Conservation (phyloP, 1,140 invertebrate genomes). For the Drosophila serrata region DNA sequence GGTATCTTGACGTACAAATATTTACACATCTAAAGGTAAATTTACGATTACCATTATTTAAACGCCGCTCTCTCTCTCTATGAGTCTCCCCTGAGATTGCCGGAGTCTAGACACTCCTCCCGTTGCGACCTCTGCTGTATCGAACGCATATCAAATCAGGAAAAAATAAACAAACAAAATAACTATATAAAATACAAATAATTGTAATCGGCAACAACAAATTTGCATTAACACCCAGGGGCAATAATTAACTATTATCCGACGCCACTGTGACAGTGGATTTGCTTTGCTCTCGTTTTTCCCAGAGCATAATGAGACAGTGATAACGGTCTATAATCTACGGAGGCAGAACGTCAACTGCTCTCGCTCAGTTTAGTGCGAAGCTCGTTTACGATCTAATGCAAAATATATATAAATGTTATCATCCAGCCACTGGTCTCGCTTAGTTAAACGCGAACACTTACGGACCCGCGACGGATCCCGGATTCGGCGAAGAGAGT, state of each 20-base stretch:
- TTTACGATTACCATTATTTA: slow-evolving; percentile 11
- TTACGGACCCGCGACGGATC: slow-evolving; percentile 10
- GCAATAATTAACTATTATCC: slow-evolving; percentile 21
- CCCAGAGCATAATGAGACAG: slow-evolving; percentile 37
- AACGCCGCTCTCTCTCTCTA: background rate
- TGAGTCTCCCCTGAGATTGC: background rate
- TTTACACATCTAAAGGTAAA: slow-evolving; percentile 1
- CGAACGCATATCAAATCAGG: slow-evolving; percentile 48
- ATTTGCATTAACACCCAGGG: slow-evolving; percentile 37
- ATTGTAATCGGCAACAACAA: slow-evolving; percentile 28
- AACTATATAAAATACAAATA: slow-evolving; percentile 20
- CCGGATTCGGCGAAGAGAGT: background rate
- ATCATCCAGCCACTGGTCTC: slow-evolving; percentile 46
- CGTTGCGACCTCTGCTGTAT: slow-evolving; percentile 13
- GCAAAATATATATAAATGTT: slow-evolving; percentile 63
- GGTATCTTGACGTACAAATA: slow-evolving; percentile 34
- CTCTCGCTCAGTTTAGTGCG: slow-evolving; percentile 38
- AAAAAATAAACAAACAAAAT: slow-evolving; percentile 22
- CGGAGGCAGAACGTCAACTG: background rate
- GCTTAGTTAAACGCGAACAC: slow-evolving; percentile 55
- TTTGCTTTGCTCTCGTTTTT: slow-evolving; percentile 26
- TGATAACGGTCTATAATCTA: slow-evolving; percentile 46
- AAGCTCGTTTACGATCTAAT: slow-evolving; percentile 49
- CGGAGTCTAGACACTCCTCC: slow-evolving; percentile 34
- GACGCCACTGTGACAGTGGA: background rate